Base-by-base conservation (phyloP, 2,888 invertebrate species). In the Conops quadrifasciatus region DNA sequence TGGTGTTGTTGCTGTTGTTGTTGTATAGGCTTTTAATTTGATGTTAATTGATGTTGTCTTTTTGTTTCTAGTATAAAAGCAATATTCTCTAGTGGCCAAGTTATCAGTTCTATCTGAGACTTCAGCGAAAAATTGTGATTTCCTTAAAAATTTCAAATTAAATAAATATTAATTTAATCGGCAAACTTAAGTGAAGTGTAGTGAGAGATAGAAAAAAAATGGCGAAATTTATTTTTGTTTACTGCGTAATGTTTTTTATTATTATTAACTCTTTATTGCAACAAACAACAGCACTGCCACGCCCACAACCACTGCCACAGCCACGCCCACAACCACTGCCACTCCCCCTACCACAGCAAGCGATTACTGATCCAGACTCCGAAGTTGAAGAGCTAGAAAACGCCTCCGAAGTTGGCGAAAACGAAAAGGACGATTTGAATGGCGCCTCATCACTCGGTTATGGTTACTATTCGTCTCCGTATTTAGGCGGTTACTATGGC, bases 401-500 rank as follows among this genome's bases (percentile, higher is more conserved):
- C 1, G 81, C 76, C 13, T 78, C 73, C 2, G 77, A 70, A 0
- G 75, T 60, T 19, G 49, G 49, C 16, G 80, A 79, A 53, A 76
- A 74, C 13, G 80, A 80, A 19, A 82, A 80, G 66, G 83, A 82
- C 70, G 84, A 85, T 75, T 76, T 85, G 24, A 77, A 85, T 45
- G 80, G 80, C 13, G 79, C 85, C 0, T 80, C 83, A 0, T 85
- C 84, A 1, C 75, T 78, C 30, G 84, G 84, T 49, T 82, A 83
- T 63, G 84, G 86, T 51, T 84, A 83, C 69, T 84, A 84, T 69
- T 79, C 83, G 3, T 79, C 75, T 58, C 85, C 85, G 0, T 81
- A 83, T 47, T 43, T 79, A 21, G 77, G 79, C 26, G 76, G 78
- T 19, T 78, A 80, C 49, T 79, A 78, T 53, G 80, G 82, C 2